These are phyloP conservation scores for Tauraco hartlaubi DNA, from an alignment of 2,797 vertebrate genomes.

Conservation along the genomic window DNA sequence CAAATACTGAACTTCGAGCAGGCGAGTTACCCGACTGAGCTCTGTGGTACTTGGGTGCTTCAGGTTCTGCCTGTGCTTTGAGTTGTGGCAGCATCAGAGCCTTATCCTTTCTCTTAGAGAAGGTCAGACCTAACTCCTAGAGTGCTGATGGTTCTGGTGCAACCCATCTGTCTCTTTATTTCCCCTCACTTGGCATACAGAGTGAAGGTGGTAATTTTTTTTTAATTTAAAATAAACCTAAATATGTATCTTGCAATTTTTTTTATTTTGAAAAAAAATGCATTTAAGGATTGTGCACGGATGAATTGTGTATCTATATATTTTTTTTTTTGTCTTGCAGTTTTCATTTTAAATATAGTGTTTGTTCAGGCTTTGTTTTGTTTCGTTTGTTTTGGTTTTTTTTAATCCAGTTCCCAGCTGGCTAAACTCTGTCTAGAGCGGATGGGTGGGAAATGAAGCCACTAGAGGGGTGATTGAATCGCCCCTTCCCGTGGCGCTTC, in stretches of 20 bases:
- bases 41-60: conserved; percentile 34
- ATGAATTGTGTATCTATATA: conserved; percentile 82
- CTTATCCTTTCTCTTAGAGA: conserved; percentile 2
- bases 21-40: not conserved
- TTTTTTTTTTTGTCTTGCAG: conserved; percentile 67
- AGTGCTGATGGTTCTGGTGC: conserved; percentile 43
- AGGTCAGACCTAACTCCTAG: conserved; percentile 25
- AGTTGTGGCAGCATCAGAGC: conserved; percentile 48
- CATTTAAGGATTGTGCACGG: conserved; percentile 81
- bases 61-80: conserved; percentile 23
- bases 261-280: conserved; percentile 70
- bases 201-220: conserved; percentile 56
- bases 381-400: not conserved
- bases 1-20: not conserved
- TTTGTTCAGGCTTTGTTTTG: conserved; percentile 55
- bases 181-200: conserved; percentile 60
- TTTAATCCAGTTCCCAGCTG: conserved; percentile 83
- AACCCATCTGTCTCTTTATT: conserved; percentile 26
- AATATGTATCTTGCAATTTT: conserved; percentile 82
- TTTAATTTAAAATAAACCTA: conserved; percentile 81
- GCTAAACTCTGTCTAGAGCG: conserved; percentile 79
- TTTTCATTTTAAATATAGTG: conserved; percentile 81
- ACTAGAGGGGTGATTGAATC: conserved; percentile 33
- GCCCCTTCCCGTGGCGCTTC: conserved; percentile 1
- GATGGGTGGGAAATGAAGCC: conserved; percentile 33